These are phyloP conservation scores for Philonicus albiceps DNA, from an alignment of 2,888 invertebrate genomes.

Conservation along the genomic window DNA sequence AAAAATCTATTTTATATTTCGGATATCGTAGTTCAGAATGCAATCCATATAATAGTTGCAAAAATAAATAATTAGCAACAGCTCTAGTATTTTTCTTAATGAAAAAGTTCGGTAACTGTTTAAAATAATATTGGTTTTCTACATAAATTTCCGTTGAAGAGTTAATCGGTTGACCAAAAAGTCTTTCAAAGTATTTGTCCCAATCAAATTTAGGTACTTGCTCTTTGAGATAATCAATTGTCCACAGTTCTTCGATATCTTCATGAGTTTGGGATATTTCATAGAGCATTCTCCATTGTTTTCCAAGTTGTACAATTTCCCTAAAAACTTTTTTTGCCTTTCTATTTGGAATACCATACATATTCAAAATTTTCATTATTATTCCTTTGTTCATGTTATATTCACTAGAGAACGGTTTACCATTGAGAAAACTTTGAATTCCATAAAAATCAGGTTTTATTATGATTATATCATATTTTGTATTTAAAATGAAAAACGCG, in stretches of 20 bases:
- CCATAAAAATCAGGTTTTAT: not conserved
- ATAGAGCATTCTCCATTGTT: not conserved
- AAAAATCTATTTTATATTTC: not conserved
- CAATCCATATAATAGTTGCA: not conserved
- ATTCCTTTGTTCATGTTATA: not conserved
- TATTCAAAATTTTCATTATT: not conserved
- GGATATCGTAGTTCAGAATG: not conserved
- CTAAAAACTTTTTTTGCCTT: not conserved
- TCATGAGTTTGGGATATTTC: not conserved
- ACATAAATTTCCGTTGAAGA: not conserved
- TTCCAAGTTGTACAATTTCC: not conserved
- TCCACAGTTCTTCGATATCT: not conserved
- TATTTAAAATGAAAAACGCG: not conserved
- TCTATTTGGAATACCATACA: not conserved
- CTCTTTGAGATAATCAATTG: not conserved
- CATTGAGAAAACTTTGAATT: not conserved
- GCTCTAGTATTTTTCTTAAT: not conserved
- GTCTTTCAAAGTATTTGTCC: not conserved
- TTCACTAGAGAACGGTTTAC: not conserved
- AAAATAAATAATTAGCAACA: not conserved
- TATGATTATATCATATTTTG: not conserved
- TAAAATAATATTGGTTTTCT: not conserved
- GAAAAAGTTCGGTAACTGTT: not conserved
- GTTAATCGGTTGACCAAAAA: not conserved
- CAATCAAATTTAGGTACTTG: not conserved